Percentiles rank a stretch among this genome's conserved stretches.
Evolutionary conservation across 2,113 vertebrate genomes (phyloP).

Genomic region (Alosa alosa): DNA sequence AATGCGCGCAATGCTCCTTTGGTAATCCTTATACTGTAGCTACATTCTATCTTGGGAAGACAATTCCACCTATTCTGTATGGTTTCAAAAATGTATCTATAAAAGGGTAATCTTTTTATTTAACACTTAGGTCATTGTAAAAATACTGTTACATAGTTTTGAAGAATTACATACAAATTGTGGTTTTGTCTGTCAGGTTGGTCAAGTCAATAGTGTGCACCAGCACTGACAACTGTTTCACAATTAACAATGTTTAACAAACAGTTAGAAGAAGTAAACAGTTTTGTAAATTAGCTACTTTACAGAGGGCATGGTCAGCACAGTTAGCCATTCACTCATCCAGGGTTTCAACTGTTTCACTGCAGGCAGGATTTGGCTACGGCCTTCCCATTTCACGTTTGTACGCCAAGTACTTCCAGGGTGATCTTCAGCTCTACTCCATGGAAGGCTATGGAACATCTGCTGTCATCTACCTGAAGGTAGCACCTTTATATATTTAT

Average conservation of each 20-base stretch:
- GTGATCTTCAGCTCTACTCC: conserved; percentile 93
- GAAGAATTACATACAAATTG: neutral
- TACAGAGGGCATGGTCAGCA: conserved; percentile 26
- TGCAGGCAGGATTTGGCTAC: conserved; percentile 95
- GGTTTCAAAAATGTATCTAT: neutral
- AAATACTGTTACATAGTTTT: neutral
- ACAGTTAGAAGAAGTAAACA: conserved; percentile 6
- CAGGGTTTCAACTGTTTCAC: conserved; percentile 29
- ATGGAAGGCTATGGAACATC: conserved; percentile 94
- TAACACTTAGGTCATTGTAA: neutral
- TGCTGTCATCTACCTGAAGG: conserved; percentile 95
- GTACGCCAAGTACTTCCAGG: conserved; percentile 97
- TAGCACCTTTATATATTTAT: conserved; percentile 50
- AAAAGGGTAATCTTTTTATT: neutral
- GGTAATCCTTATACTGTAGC: conserved; percentile 67
- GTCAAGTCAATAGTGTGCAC: neutral
- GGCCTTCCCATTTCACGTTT: conserved; percentile 96
- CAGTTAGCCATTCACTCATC: conserved; percentile 28
- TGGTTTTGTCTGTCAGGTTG: neutral
- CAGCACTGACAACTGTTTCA: neutral
- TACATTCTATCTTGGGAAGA: neutral
- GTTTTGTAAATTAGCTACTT: conserved; percentile 44
- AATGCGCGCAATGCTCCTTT: conserved; percentile 84
- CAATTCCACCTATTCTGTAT: neutral
- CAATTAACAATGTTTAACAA: neutral